Conservation (phyloP, 30 jellyfish, hydroid and myxozoan genomes). For the Clytia hemisphaerica region DNA sequence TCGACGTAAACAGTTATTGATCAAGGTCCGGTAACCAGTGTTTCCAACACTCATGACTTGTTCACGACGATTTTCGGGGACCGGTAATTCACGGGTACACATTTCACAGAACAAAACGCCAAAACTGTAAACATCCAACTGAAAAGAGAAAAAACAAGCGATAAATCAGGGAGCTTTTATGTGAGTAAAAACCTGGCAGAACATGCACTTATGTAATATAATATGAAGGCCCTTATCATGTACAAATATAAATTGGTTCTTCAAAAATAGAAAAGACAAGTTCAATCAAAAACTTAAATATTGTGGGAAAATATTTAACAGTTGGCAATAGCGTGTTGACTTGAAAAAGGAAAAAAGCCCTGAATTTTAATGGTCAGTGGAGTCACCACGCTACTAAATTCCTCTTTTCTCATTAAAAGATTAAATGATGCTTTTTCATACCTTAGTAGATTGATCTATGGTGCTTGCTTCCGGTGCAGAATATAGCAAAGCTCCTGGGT, state of each 20-base stretch:
- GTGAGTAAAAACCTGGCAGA: no score
- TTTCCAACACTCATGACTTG: conserved; percentile 41
- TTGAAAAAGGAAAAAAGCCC: no score
- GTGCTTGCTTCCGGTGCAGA: conserved; percentile 95
- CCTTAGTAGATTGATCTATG: conserved; percentile 81
- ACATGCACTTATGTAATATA: no score
- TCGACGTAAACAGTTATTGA: conserved; percentile 33
- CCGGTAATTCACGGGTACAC: conserved; percentile 78
- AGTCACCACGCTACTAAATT: no score
- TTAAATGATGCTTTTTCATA: not conserved
- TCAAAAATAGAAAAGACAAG: no score
- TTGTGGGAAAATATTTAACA: no score
- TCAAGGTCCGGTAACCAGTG: conserved; percentile 32
- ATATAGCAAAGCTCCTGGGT: conserved; percentile 84
- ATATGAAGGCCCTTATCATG: no score
- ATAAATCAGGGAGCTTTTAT: not conserved
- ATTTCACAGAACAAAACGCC: conserved; percentile 91
- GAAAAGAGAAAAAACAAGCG: not conserved
- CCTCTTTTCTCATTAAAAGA: no score
- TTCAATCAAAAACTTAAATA: no score
- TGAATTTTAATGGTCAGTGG: no score
- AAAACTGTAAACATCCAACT: conserved; percentile 82
- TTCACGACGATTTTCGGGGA: conserved; percentile 60
- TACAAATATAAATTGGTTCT: no score
- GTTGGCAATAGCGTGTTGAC: no score